A percentile compares a stretch with the other conserved stretches of the same genome.
Conservation (phyloP, 1,140 invertebrate species). For the Temnothorax curvispinosus region DNA sequence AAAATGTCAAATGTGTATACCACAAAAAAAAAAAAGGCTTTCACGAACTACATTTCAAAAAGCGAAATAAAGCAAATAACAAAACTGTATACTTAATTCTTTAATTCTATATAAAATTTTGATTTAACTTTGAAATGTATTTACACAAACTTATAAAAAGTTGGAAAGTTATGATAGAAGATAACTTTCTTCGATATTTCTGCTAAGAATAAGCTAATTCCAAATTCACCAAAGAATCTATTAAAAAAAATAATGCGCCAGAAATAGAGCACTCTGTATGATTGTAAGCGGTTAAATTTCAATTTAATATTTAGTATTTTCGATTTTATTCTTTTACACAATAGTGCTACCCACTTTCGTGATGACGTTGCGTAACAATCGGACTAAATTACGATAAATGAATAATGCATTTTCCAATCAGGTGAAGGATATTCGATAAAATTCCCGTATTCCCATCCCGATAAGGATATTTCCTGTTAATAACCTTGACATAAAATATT, state of each 20-base stretch:
- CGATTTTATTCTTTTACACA: neutral
- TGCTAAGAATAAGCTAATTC: neutral
- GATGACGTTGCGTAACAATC: neutral
- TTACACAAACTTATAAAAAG: neutral
- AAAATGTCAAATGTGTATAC: neutral
- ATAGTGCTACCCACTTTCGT: neutral
- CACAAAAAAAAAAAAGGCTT: neutral
- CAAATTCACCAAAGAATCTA: neutral
- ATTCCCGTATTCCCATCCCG: neutral
- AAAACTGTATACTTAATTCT: neutral
- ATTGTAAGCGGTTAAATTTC: neutral
- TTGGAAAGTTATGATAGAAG: neutral
- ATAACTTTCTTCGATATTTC: constrained; percentile 4
- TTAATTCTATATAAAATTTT: neutral
- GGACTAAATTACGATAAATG: constrained; percentile 25
- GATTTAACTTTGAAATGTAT: neutral
- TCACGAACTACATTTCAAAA: neutral
- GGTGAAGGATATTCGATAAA: constrained; percentile 2
- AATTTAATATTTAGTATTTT: constrained; percentile 17
- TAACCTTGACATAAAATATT: constrained; percentile 2
- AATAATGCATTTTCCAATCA: neutral
- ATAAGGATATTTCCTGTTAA: constrained; percentile 7
- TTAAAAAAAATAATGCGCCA: neutral
- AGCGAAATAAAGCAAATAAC: neutral
- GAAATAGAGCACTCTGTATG: neutral